Base-by-base conservation (phyloP, 2,888 invertebrate species). In the Troides helena region DNA sequence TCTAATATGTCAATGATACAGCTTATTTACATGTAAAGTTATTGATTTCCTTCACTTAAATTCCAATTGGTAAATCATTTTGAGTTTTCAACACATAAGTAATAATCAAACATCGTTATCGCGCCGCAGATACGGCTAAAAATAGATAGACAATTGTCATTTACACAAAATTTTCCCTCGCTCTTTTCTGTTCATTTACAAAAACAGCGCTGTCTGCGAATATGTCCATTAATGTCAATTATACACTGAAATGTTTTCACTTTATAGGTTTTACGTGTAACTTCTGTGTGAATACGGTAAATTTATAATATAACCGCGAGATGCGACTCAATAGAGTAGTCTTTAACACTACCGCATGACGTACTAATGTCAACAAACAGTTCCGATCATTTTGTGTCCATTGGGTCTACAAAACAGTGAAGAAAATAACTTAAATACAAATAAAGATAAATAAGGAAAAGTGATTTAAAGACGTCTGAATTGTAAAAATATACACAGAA, bases 81-180 rank as follows among this genome's bases (percentile, higher is more conserved):
- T 69, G 43, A 53, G 61, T 65, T 46, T 43, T 72, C 74, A 76
- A 75, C 74, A 74, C 72, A 74, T 71, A 75, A 74, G 69, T 76
- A 76, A 71, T 73, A 72, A 73, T 75, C 81, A 84, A 84, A 84
- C 80, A 79, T 79, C 75, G 81, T 80, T 81, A 85, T 82, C 85
- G 81, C 83, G 81, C 79, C 82, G 84, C 81, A 80, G 80, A 82
- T 83, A 81, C 74, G 79, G 81, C 92, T 92, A 92, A 83, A 89
- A 91, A 92, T 92, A 92, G 90, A 85, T 80, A 73, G 71, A 78
- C 80, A 81, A 85, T 86, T 83, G 81, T 85, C 88, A 89, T 87
- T 88, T 80, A 85, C 85, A 83, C 88, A 81, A 86, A 86, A n/a
- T 87, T 89, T 87, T 83, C 77, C 82, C 87, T 88, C 89, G 90